Conservation (phyloP, 2,888 invertebrate genomes). For the Eremobia ochroleuca region DNA sequence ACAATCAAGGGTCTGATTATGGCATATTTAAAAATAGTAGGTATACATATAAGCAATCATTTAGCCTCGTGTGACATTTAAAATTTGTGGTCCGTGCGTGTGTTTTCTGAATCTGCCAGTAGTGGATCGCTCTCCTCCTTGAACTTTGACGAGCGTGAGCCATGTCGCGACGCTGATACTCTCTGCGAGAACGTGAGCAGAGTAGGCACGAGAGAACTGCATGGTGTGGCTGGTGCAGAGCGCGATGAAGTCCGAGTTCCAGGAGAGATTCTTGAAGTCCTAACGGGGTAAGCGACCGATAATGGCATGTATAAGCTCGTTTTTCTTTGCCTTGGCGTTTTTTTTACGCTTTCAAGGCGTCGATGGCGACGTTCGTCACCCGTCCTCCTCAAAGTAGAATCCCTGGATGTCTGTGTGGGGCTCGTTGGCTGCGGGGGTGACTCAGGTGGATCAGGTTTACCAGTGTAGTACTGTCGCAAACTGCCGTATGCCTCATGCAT, state of each 20-base stretch:
- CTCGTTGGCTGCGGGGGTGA: constrained; percentile 96
- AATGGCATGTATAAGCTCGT: constrained; percentile 94
- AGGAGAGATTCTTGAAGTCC: constrained; percentile 82
- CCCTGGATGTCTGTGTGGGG: constrained; percentile 94
- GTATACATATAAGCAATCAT: constrained; percentile 32
- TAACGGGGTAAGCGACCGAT: constrained; percentile 81
- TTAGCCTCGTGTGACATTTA: constrained; percentile 67
- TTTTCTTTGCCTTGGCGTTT: constrained; percentile 87
- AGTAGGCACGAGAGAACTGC: constrained; percentile 93
- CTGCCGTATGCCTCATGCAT: constrained; percentile 81
- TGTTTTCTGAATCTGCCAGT: constrained; percentile 86
- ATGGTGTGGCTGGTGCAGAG: constrained; percentile 95
- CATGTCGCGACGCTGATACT: constrained; percentile 88
- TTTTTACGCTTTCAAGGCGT: constrained; percentile 81
- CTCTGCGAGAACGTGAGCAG: constrained; percentile 92
- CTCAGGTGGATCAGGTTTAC: constrained; percentile 79
- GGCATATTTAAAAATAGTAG: constrained; percentile 35
- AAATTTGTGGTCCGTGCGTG: constrained; percentile 85
- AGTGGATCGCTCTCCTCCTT: constrained; percentile 92
- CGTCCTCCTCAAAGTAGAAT: constrained; percentile 93
- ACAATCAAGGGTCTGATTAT: constrained; percentile 42
- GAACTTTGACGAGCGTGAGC: constrained; percentile 85
- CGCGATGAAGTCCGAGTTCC: constrained; percentile 93
- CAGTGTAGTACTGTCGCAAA: constrained; percentile 79
- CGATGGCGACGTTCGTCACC: constrained; percentile 90